phyloP scores from a whole-genome alignment of 2,113 vertebrate genomes.

The Clarias batrachus region DNA sequence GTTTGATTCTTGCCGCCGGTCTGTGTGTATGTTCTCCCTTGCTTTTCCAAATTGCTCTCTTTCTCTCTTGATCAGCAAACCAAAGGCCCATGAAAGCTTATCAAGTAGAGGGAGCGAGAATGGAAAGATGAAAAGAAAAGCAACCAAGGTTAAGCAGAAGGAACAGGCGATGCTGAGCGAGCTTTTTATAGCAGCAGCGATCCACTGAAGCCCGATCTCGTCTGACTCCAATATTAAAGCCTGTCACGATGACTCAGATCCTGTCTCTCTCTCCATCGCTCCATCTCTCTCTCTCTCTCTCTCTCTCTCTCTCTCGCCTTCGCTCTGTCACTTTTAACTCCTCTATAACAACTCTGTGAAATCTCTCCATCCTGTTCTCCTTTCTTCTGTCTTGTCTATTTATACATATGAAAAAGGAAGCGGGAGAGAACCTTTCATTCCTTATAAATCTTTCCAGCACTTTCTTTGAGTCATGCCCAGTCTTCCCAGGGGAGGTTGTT shows the following conservation, averaged over 20 bases:
- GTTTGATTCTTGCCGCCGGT: no score
- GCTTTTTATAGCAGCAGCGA: constrained; percentile 43
- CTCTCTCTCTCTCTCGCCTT: neutral
- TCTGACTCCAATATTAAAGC: constrained; percentile 57
- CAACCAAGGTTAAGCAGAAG: constrained; percentile 42
- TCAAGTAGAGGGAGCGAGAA: constrained; percentile 30
- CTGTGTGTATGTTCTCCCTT: no score
- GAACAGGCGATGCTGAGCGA: constrained; percentile 38
- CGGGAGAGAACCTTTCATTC: neutral
- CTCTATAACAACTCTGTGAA: neutral
- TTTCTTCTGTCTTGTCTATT: constrained; percentile 33
- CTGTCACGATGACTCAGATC: constrained; percentile 52
- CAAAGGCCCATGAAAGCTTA: neutral
- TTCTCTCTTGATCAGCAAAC: neutral
- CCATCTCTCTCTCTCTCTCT: neutral
- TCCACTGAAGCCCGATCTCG: constrained; percentile 51
- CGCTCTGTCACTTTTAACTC: neutral
- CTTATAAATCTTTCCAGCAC: neutral
- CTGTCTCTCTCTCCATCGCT: neutral
- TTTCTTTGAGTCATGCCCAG: neutral
- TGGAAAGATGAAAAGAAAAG: constrained; percentile 32
- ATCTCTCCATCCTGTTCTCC: constrained; percentile 23
- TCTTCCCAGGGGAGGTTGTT: neutral
- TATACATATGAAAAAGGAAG: constrained; percentile 22
- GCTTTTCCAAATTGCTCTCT: neutral